Evolutionary conservation across 2,797 vertebrate species (phyloP), one percentile per base, ranked within the genome.

Genomic region (Zenarchopterus dispar): DNA sequence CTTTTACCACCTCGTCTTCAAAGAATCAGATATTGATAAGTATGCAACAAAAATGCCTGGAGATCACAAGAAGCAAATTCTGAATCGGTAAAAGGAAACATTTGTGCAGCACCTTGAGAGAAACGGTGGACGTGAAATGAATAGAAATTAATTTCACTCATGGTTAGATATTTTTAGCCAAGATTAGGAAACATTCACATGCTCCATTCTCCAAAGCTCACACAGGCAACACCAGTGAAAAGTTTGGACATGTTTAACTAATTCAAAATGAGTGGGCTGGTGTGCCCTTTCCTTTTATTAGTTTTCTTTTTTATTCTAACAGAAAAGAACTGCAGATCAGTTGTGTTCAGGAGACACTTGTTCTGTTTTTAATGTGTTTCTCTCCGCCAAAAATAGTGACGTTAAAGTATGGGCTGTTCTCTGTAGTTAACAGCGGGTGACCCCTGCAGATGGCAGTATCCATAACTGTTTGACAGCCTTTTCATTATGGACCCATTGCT

Each of bases 131-230:
- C 44, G 64, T 64, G 21, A 81, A 77, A 84, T 80, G 74, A 84
- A 89, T 81, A 80, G 75, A 70, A 87, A 85, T 73, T 77, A 85
- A 89, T 88, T 90, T 90, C 73, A 86, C 70, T 77, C 83, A 74
- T 81, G 80, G 84, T 78, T 67, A 46, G 67, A 71, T 62, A 11
- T 80, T 62, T 62, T 74, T 64, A 18, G 26, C 55, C 21, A 18
- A 66, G 57, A 76, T 80, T 72, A 67, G 58, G 63, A 70, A 9
- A 71, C 56, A 66, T 64, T 67, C 60, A 50, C 19, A 24, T 31
- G 53, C 61, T 60, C 9, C 42, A 16, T 76, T 75, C 59, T 51
- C 50, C 18, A 7, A 54, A 50, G 65, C 11, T 52, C 63, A 18
- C 28, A 55, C 67, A 68, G 49, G 56, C 39, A 41, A 31, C 31